phyloP scores from a whole-genome alignment of 2,888 invertebrate genomes.

The Adineta ricciae region DNA sequence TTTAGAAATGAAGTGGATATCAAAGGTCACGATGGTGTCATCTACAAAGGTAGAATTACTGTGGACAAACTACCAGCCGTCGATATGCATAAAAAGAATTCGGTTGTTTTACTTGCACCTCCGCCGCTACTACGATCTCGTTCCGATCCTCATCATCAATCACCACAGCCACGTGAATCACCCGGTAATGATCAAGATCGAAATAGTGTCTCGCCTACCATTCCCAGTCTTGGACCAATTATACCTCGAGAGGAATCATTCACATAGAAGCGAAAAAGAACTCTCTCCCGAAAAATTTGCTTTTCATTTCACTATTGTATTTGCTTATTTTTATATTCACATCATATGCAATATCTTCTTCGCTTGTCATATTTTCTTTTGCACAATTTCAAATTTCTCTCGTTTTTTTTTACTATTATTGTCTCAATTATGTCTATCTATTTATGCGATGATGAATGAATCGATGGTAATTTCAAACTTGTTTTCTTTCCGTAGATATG shows the following conservation, averaged over 20 bases:
- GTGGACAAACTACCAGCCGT: slow-evolving; percentile 2
- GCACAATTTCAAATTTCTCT: not conserved
- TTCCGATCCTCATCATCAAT: not conserved
- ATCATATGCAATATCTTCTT: not conserved
- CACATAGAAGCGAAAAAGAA: not conserved
- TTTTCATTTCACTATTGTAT: not conserved
- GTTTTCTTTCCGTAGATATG: not conserved
- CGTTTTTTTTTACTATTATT: not conserved
- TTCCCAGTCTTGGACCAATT: not conserved
- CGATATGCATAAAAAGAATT: not conserved
- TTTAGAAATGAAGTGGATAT: slow-evolving; percentile 38
- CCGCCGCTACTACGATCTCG: not conserved
- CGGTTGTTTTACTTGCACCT: not conserved
- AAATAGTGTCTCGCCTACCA: not conserved
- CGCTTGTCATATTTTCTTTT: not conserved
- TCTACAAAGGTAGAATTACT: slow-evolving; percentile 41
- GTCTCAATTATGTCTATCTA: not conserved
- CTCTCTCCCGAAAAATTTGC: not conserved
- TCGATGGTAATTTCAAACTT: not conserved
- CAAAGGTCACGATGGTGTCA: slow-evolving; percentile 47
- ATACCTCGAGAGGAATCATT: not conserved
- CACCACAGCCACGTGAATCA: not conserved
- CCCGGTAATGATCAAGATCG: not conserved
- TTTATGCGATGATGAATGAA: not conserved
- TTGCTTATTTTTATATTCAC: not conserved